phyloP scores from a whole-genome alignment of 92 coral and sea anemone genomes.

The Actinernus sp. region DNA sequence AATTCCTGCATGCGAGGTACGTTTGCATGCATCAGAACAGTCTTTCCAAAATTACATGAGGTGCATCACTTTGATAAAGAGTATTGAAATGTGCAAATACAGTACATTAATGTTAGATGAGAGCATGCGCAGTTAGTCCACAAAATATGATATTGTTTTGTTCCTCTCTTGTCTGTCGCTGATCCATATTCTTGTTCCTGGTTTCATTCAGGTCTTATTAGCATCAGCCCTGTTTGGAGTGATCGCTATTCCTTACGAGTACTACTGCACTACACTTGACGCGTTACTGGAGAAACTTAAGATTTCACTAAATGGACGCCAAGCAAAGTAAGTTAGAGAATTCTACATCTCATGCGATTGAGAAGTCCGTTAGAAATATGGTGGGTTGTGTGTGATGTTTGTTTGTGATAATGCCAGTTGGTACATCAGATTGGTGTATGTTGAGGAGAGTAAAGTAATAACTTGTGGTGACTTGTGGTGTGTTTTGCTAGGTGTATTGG shows the following conservation, averaged over 20 bases:
- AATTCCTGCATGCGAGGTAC: slow-evolving; percentile 92
- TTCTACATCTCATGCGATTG: too few relatives aligned
- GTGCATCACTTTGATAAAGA: too few relatives aligned
- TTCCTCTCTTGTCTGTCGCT: too few relatives aligned
- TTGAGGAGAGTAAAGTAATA: too few relatives aligned
- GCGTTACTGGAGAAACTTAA: slow-evolving; percentile 74
- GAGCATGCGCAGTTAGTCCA: too few relatives aligned
- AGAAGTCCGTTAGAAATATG: too few relatives aligned
- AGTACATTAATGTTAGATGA: too few relatives aligned
- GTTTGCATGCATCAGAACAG: background rate
- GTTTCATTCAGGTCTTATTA: slow-evolving; percentile 81
- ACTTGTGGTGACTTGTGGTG: too few relatives aligned
- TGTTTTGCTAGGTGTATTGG: slow-evolving; percentile 81
- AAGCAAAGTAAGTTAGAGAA: slow-evolving; percentile 70
- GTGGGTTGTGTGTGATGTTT: background rate
- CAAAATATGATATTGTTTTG: too few relatives aligned
- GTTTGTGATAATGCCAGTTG: background rate
- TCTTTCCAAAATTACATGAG: background rate
- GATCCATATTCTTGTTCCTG: too few relatives aligned
- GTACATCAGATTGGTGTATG: too few relatives aligned
- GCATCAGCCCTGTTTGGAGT: slow-evolving; percentile 75
- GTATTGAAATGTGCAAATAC: too few relatives aligned
- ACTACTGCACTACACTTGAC: slow-evolving; percentile 81
- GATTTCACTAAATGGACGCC: slow-evolving; percentile 75
- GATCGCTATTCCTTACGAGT: slow-evolving; percentile 75